Evolutionary conservation across 2,113 vertebrate species (phyloP).

Genomic region (Paraplagusia blochii): DNA sequence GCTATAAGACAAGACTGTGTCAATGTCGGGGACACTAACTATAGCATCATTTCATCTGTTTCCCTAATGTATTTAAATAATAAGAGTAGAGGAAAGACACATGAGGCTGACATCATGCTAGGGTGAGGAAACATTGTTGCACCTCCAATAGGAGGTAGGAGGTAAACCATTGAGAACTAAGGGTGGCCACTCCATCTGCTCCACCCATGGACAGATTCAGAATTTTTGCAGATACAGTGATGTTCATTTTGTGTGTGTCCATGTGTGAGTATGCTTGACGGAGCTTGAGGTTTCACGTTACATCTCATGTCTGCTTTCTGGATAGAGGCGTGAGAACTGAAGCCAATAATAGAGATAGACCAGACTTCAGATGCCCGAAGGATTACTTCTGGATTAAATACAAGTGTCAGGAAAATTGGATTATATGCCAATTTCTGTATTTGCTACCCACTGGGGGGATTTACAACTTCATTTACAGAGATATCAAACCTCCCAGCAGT

Average conservation of each 20-base stretch:
- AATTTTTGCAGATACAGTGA: conserved; percentile 24
- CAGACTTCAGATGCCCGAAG: conserved; percentile 44
- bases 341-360: conserved; percentile 36
- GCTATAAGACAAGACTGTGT: conserved; percentile 6
- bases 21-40: neutral
- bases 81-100: neutral
- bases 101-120: conserved; percentile 6
- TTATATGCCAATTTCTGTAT: conserved; percentile 38
- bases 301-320: conserved; percentile 36
- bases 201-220: conserved; percentile 21
- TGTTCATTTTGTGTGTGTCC: conserved; percentile 14
- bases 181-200: conserved; percentile 37
- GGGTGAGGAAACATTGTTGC: conserved; percentile 52
- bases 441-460: conserved; percentile 43
- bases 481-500: conserved; percentile 3
- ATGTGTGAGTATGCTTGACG: conserved; percentile 24
- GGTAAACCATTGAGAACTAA: conserved; percentile 46
- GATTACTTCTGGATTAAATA: conserved; percentile 48
- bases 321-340: conserved; percentile 44
- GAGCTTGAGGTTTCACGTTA: conserved; percentile 64
- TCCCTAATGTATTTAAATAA: neutral
- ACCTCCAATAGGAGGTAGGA: conserved; percentile 62
- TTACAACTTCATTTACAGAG: conserved; percentile 16
- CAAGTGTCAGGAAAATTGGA: conserved; percentile 48
- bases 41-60: neutral